phyloP scores from a whole-genome alignment of 2,113 vertebrate species.

The Oncorhynchus masou region DNA sequence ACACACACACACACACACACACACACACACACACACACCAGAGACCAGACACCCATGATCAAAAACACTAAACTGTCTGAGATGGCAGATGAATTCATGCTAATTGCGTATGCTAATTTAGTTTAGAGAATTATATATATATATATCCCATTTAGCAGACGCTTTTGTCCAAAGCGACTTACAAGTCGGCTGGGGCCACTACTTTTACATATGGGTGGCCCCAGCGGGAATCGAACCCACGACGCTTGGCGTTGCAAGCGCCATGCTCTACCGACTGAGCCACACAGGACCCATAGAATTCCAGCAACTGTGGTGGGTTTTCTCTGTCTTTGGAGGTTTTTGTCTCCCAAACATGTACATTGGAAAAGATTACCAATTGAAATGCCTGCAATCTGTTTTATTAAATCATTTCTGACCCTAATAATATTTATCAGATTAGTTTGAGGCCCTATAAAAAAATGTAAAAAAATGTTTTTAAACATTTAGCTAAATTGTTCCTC shows the following conservation, averaged over 20 bases:
- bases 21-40: not conserved
- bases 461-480: too few relatives aligned
- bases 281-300: too few relatives aligned
- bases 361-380: conserved; percentile 48
- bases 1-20: too few relatives aligned
- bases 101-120: conserved; percentile 65
- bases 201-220: too few relatives aligned
- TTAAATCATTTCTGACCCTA: conserved; percentile 21
- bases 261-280: too few relatives aligned
- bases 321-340: conserved; percentile 47
- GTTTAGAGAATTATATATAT: too few relatives aligned
- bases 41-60: conserved; percentile 25
- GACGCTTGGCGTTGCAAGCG: too few relatives aligned
- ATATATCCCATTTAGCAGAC: too few relatives aligned
- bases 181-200: too few relatives aligned
- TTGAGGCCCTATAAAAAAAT: conserved; percentile 5
- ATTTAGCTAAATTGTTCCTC: too few relatives aligned
- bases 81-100: conserved; percentile 49
- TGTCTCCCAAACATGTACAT: conserved; percentile 37
- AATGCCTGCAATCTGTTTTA: conserved; percentile 33
- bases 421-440: conserved; percentile 41
- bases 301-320: conserved; percentile 40
- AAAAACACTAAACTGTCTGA: conserved; percentile 38
- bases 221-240: too few relatives aligned
- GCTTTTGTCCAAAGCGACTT: too few relatives aligned